phyloP scores from a whole-genome alignment of 1,140 invertebrate genomes.

The Temnothorax curvispinosus region DNA sequence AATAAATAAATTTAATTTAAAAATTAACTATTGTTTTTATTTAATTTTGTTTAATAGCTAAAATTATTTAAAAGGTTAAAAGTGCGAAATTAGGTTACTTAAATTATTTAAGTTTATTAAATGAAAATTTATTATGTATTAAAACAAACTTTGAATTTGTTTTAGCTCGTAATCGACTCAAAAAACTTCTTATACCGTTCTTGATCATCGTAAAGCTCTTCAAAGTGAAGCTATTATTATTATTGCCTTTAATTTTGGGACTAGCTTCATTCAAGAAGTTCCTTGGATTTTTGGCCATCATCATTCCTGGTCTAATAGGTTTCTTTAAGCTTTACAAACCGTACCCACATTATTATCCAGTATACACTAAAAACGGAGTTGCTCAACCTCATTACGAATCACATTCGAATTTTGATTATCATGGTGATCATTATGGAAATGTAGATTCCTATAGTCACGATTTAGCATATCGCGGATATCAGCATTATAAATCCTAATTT shows the following conservation, averaged over 20 bases:
- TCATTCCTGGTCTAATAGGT: constrained; percentile 91
- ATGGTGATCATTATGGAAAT: constrained; percentile 83
- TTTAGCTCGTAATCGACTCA: constrained; percentile 91
- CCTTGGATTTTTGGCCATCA: constrained; percentile 91
- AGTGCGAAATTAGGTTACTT: no score
- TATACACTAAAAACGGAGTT: constrained; percentile 87
- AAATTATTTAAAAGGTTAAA: neutral
- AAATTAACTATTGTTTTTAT: no score
- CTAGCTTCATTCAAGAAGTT: constrained; percentile 94
- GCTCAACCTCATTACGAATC: constrained; percentile 85
- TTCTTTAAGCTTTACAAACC: constrained; percentile 92
- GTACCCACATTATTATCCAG: constrained; percentile 80
- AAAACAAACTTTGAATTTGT: constrained; percentile 61
- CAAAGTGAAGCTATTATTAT: constrained; percentile 92
- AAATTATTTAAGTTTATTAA: neutral
- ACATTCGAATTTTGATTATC: constrained; percentile 77
- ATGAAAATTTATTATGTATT: neutral
- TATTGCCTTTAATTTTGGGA: constrained; percentile 92
- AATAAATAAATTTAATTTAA: no score
- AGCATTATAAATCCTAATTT: constrained; percentile 81
- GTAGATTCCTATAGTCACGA: constrained; percentile 88
- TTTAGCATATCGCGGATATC: constrained; percentile 90
- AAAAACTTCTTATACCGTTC: constrained; percentile 93
- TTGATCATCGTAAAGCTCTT: constrained; percentile 93
- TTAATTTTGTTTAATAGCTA: no score